phyloP scores from a whole-genome alignment of 2,888 invertebrate species.

The Lingula anatina region DNA sequence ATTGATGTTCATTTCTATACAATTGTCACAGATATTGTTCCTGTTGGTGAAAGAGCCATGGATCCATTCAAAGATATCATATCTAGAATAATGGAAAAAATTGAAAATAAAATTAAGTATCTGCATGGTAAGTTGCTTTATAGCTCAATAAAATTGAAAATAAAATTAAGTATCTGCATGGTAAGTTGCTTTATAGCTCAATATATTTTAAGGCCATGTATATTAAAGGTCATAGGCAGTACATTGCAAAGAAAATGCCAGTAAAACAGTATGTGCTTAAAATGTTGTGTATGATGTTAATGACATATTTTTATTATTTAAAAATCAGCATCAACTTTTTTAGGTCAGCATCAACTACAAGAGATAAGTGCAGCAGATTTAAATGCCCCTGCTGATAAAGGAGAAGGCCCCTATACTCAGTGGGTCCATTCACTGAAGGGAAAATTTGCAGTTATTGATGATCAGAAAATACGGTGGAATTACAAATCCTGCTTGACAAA shows the following conservation, averaged over 20 bases:
- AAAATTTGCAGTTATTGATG: slow-evolving; percentile 18
- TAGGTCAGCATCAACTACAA: too few species aligned
- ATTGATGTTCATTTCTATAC: slow-evolving; percentile 1
- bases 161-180: slow-evolving; percentile 8
- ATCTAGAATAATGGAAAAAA: slow-evolving; percentile 15
- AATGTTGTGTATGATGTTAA: too few species aligned
- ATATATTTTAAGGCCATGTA: too few species aligned
- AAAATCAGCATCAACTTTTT: too few species aligned
- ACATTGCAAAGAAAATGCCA: too few species aligned
- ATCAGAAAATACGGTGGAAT: slow-evolving; percentile 13
- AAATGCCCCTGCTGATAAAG: slow-evolving; percentile 21
- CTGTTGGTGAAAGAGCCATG: slow-evolving; percentile 4
- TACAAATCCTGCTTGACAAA: slow-evolving; percentile 7
- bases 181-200: slow-evolving; percentile 5
- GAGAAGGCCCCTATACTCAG: slow-evolving; percentile 25
- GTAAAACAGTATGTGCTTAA: too few species aligned
- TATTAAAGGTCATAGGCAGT: too few species aligned
- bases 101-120: too few species aligned
- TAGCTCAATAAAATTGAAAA: too few species aligned
- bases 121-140: slow-evolving; percentile 7
- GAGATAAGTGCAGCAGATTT: too few species aligned
- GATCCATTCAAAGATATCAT: slow-evolving; percentile 14
- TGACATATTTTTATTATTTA: too few species aligned
- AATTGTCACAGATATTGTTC: background rate
- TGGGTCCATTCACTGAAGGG: slow-evolving; percentile 27